Evolutionary conservation across 2,797 vertebrate species (phyloP), one percentile per base, ranked within the genome.

Genomic region (Balearica regulorum): DNA sequence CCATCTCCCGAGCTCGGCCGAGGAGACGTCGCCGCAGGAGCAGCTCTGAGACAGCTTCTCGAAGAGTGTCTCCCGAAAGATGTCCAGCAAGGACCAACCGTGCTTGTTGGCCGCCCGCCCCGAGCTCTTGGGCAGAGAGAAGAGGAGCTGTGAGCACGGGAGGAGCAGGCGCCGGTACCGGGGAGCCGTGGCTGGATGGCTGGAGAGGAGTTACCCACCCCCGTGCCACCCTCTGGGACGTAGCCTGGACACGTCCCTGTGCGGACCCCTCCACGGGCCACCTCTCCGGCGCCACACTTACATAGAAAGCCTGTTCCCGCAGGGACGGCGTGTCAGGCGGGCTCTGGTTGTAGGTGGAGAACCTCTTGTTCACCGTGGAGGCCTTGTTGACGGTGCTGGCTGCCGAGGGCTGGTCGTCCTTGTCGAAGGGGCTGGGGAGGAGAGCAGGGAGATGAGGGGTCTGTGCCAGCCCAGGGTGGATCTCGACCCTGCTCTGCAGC

Each of bases 241-340:
- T n/a, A 51, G 68, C 68, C 72, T 86, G 83, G 77, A 35, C n/a
- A 70, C 11, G 16, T 70, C 77, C 69, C 80, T 6, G 3, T 2
- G 9, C 3, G 10, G 46, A 48, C 5, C 37, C 53, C 80, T 76
- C 57, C 65, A 6, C 2, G 2, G 25, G 82, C 49, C 70, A 62
- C 64, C 66, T 51, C 43, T 13, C 28, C 11, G 4, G 41, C 1
- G 3, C 44, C 29, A 31, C 87, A 99, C 99, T 99, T 98, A 99
- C 99, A 60, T 99, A 99, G 96, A 99, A 99, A 66, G 99, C 99
- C 97, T 99, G 99, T 89, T 99, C 99, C 25, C 99, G 98, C 96
- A 99, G 96, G 13, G 99, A 99, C 0, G 99, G 99, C 0, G 99
- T 99, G 93, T 99, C 99, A 7, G 99, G 99, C 0, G 99, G 99